Percentiles rank a stretch among this genome's conserved stretches.
Conservation (phyloP, 1,140 invertebrate genomes). For the Orchestia grillus region DNA sequence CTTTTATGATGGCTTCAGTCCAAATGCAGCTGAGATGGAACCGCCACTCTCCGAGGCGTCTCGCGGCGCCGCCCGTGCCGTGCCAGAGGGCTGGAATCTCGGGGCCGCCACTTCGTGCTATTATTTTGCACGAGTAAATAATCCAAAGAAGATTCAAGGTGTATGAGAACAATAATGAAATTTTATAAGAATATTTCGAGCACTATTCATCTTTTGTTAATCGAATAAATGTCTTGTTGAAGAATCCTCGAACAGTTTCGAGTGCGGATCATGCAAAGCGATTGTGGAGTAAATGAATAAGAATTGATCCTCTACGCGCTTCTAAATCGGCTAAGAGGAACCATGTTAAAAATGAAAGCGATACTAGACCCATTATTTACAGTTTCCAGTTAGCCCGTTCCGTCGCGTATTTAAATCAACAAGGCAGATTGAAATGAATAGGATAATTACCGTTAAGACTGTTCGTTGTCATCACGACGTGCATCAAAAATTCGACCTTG, state of each 20-base stretch:
- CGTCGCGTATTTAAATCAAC: no score
- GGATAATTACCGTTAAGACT: not conserved
- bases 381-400: no score
- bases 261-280: not conserved
- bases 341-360: no score
- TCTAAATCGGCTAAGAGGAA: not conserved
- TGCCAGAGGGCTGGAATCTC: not conserved
- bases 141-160: not conserved
- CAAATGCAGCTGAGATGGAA: not conserved
- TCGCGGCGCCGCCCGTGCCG: not conserved
- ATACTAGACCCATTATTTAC: no score
- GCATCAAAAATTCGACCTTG: not conserved
- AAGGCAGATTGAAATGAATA: not conserved
- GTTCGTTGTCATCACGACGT: not conserved
- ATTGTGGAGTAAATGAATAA: not conserved
- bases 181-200: not conserved
- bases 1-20: slow-evolving; percentile 3
- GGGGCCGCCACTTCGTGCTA: not conserved
- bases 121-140: not conserved
- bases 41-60: not conserved
- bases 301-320: not conserved
- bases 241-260: not conserved
- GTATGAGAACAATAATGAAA: not conserved
- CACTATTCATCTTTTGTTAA: not conserved
- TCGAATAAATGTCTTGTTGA: not conserved